A percentile compares a stretch with the other conserved stretches of the same genome.
Conservation (phyloP, 2,797 vertebrate genomes). For the Sitta carolinensis region DNA sequence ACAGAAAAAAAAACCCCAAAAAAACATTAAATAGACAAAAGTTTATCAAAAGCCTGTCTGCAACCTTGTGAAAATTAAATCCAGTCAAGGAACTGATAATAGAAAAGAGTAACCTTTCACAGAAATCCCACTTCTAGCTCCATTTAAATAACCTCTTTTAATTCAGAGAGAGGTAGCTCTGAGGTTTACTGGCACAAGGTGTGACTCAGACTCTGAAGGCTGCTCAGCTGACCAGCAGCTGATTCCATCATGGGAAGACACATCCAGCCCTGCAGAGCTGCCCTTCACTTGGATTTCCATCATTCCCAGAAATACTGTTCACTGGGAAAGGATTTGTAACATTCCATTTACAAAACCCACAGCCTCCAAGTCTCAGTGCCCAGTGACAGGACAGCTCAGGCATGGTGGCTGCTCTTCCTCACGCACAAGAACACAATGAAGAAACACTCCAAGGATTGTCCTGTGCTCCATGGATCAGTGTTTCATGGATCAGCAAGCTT, state of each 20-base stretch:
- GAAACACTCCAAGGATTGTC: neutral
- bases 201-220: neutral
- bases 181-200: neutral
- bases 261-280: neutral
- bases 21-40: neutral
- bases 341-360: neutral
- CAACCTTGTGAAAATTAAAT: neutral
- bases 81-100: neutral
- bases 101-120: neutral
- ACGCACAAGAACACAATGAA: neutral
- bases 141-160: neutral
- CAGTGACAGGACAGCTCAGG: neutral
- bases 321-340: neutral
- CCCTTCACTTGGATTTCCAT: neutral
- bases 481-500: neutral
- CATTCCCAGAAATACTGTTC: neutral
- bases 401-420: neutral
- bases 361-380: neutral
- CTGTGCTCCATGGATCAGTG: neutral
- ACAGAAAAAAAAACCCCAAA: neutral
- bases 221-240: conserved; percentile 29
- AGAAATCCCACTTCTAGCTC: neutral
- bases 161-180: neutral
- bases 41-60: neutral
- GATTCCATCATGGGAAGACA: neutral